phyloP scores from a whole-genome alignment of 37 sponge, comb jelly and placozoan species.

The Geodia barretti region DNA sequence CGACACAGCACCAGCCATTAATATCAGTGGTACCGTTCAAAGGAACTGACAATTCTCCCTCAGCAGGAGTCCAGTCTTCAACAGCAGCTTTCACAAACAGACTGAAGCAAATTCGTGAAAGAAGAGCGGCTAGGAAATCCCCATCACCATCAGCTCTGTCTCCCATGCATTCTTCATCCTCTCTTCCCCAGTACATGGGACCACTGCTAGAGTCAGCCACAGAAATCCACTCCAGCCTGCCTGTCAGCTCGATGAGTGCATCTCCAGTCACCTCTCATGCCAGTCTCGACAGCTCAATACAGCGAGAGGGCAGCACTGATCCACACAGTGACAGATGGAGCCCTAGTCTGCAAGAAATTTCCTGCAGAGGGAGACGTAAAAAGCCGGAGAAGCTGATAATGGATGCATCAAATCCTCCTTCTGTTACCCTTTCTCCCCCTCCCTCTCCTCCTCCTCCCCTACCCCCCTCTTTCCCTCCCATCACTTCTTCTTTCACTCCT shows the following conservation, averaged over 20 bases:
- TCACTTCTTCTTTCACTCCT: neutral
- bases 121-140: neutral
- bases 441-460: conserved; percentile 13
- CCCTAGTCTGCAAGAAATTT: too few species aligned
- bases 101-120: neutral
- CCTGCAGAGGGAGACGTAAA: too few species aligned
- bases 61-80: neutral
- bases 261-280: neutral
- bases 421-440: neutral
- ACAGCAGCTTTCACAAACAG: neutral
- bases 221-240: too few species aligned
- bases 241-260: neutral
- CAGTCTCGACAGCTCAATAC: neutral
- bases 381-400: too few species aligned
- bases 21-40: neutral
- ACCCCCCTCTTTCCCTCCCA: conserved; percentile 10
- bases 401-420: neutral
- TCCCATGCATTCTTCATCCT: neutral
- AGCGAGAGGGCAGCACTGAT: too few species aligned
- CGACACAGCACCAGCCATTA: neutral
- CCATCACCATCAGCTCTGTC: neutral
- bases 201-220: neutral
- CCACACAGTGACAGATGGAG: too few species aligned
- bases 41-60: neutral
- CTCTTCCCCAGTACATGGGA: neutral